A percentile compares a stretch with the other conserved stretches of the same genome.
Conservation (phyloP, 2,888 invertebrate genomes). For the Leptinotarsa peninsularis region DNA sequence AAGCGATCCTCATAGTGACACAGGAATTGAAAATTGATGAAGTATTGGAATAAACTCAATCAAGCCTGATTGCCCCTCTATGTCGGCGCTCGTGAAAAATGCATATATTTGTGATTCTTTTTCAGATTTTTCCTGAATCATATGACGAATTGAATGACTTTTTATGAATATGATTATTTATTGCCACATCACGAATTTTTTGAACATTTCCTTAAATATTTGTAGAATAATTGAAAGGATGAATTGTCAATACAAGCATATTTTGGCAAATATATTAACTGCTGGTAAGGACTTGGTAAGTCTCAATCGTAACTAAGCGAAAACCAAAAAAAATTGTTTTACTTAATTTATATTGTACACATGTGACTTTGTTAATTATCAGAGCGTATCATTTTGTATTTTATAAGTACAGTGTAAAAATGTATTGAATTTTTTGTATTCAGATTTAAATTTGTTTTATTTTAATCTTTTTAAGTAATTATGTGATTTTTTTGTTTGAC, state of each 20-base stretch:
- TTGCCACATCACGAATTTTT: not conserved
- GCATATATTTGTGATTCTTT: too few relatives aligned
- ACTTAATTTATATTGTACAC: conserved; percentile 28
- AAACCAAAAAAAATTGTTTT: conserved; percentile 10
- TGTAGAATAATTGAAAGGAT: too few relatives aligned
- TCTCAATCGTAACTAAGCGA: not conserved
- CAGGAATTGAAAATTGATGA: too few relatives aligned
- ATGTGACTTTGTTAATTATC: conserved; percentile 27
- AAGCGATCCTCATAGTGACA: too few relatives aligned
- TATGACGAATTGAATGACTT: conserved; percentile 16
- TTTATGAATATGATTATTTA: conserved; percentile 26
- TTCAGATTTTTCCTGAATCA: too few relatives aligned
- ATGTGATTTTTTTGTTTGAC: conserved; percentile 44
- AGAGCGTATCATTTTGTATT: conserved; percentile 37
- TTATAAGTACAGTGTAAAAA: conserved; percentile 45
- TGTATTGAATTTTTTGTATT: conserved; percentile 46
- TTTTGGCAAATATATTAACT: not conserved
- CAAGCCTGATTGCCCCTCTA: too few relatives aligned
- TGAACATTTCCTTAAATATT: not conserved
- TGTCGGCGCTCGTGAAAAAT: too few relatives aligned
- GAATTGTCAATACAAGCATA: too few relatives aligned
- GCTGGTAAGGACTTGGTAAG: not conserved
- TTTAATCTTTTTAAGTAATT: conserved; percentile 39
- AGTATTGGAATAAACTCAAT: too few relatives aligned
- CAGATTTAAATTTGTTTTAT: conserved; percentile 31